Evolutionary conservation across 1,140 invertebrate genomes (phyloP).

Genomic region (Mactra quadrangularis): DNA sequence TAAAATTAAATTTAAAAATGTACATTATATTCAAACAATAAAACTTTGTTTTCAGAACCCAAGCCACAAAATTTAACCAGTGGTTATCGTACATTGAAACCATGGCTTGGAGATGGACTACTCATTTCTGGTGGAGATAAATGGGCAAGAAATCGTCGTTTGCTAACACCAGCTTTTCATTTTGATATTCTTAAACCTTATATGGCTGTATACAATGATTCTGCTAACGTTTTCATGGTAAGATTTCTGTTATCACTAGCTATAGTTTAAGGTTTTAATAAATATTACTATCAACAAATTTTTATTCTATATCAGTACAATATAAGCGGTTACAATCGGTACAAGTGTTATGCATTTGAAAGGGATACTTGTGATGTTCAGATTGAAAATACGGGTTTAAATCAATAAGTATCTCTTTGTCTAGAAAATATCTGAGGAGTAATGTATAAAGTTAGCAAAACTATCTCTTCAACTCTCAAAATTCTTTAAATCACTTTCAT

Average conservation of each 20-base stretch:
- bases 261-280: not conserved
- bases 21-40: too few species aligned
- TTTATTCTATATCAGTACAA: not conserved
- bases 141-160: slow-evolving; percentile 91
- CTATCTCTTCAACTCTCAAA: too few species aligned
- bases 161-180: slow-evolving; percentile 95
- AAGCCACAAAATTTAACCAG: slow-evolving; percentile 16
- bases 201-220: slow-evolving; percentile 88
- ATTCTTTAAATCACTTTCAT: too few species aligned
- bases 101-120: slow-evolving; percentile 69
- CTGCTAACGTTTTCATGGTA: slow-evolving; percentile 58
- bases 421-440: not conserved
- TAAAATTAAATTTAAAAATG: too few species aligned
- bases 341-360: not conserved
- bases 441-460: too few species aligned
- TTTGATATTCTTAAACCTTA: slow-evolving; percentile 94
- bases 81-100: slow-evolving; percentile 32
- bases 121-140: slow-evolving; percentile 87
- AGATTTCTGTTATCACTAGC: not conserved
- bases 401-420: not conserved
- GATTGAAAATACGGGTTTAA: not conserved
- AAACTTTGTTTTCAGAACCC: slow-evolving; percentile 41
- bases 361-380: not conserved
- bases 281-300: not conserved
- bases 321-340: not conserved